A percentile compares a stretch with the other conserved stretches of the same genome.
phyloP scores from a whole-genome alignment of 1,140 invertebrate species.

The Holcopasites calliopsidis region DNA sequence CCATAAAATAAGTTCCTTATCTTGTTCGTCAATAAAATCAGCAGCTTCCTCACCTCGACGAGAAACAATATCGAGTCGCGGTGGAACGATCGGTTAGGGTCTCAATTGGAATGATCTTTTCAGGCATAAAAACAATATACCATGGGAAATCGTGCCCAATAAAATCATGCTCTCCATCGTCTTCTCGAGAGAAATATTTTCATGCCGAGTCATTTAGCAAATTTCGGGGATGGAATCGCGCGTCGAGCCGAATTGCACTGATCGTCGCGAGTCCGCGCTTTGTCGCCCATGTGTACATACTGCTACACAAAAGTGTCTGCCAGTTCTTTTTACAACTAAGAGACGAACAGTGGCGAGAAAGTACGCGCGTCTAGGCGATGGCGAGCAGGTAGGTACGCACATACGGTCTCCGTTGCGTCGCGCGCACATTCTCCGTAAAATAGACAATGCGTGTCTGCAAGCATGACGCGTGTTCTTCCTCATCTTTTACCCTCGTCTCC shows the following conservation, averaged over 20 bases:
- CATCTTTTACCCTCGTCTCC: background rate
- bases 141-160: no score
- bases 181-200: no score
- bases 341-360: conserved; percentile 10
- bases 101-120: no score
- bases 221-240: no score
- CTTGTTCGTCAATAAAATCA: no score
- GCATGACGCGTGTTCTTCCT: conserved; percentile 26
- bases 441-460: conserved; percentile 55
- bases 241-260: background rate
- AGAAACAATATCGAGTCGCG: no score
- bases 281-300: conserved; percentile 31
- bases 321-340: conserved; percentile 44
- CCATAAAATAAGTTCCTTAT: no score
- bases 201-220: background rate
- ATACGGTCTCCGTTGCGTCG: conserved; percentile 10
- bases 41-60: no score
- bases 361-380: conserved; percentile 10
- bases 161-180: no score
- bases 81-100: no score
- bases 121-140: no score
- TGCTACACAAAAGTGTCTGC: conserved; percentile 57
- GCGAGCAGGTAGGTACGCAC: conserved; percentile 7
- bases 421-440: conserved; percentile 17
- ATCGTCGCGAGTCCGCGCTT: conserved; percentile 39